Base-by-base conservation (phyloP, 2,113 vertebrate genomes). In the Colistium nudipinnis region DNA sequence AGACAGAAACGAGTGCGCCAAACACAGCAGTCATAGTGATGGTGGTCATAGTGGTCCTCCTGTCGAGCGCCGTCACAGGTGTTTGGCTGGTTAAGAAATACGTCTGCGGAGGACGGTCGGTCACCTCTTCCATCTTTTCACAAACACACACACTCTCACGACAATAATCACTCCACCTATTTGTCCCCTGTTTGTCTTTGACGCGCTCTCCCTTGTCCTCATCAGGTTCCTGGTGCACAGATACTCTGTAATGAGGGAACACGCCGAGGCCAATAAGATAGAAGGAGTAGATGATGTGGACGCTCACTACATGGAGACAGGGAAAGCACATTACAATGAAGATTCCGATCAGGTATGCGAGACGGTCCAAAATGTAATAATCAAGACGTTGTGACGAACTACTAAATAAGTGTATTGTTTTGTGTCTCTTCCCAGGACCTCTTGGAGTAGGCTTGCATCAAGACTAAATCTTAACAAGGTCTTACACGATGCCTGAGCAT, bases 161-260 rank as follows among this genome's bases (percentile, higher is more conserved):
- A 14, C 12, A 19, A 47, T 11, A 44, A 54, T 54, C 20, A 33
- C n/a, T 36, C 1, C 12, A 16, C 4, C 17, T 6, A 22, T 2
- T 61, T 28, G 19, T 35, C 4, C 12, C 27, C 1, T 20, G 12
- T 57, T 47, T 28, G 4, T 63, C 3, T 44, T 7, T 80, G n/a
- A 80, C 28, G 4, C 33, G 10, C 4, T 4, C 6, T 52, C 12
- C 1, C 11, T 2, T 65, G 61, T 70, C 30, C 2, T 63, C 65
- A n/a, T 43, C 88, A 98, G 96, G 91, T 98, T 98, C 84, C 91
- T 98, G 13, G 96, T 98, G 44, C 96, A 98, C 61, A 91, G 96
- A 1, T 98, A 97, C 76, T 98, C 96, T 0, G 94, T 97, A 2
- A 93, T 98, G 22, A 93, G 91, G 66, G 94, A 96, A 68, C 93